Evolutionary conservation across 2,888 invertebrate species (phyloP).

Genomic region (Hemistola chrysoprasaria): DNA sequence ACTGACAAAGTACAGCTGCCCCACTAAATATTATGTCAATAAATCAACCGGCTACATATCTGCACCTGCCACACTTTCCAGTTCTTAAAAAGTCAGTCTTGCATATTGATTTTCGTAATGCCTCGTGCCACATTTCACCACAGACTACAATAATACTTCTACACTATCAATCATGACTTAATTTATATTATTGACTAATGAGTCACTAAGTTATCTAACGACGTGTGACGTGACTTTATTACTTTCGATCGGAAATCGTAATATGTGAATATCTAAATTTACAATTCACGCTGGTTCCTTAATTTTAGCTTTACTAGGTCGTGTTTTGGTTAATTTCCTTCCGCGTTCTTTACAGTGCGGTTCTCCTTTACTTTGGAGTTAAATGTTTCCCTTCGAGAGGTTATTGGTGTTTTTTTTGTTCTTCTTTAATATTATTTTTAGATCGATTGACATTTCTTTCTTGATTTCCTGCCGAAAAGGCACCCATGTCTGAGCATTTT

Average conservation of each 20-base stretch:
- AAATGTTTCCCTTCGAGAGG: too few species aligned
- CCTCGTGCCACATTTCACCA: constrained; percentile 13
- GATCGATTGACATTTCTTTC: background rate
- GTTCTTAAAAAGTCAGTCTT: constrained; percentile 23
- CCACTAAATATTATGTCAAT: constrained; percentile 4
- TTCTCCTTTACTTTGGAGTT: background rate
- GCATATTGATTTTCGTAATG: constrained; percentile 18
- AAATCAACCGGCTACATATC: constrained; percentile 12
- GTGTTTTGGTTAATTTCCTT: constrained; percentile 7
- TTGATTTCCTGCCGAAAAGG: too few species aligned
- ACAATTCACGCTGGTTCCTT: constrained; percentile 10
- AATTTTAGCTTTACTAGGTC: constrained; percentile 4
- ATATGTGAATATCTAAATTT: too few species aligned
- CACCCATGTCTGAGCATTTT: too few species aligned
- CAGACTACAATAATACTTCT: constrained; percentile 1
- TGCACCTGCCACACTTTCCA: constrained; percentile 20
- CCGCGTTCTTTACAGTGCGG: background rate
- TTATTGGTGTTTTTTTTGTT: too few species aligned
- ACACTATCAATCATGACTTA: constrained; percentile 19
- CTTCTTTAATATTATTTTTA: too few species aligned
- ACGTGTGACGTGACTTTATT: constrained; percentile 14
- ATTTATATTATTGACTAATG: constrained; percentile 24
- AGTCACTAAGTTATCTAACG: constrained; percentile 16
- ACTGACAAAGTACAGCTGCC: background rate
- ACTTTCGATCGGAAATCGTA: constrained; percentile 10